Evolutionary conservation across 2,113 vertebrate species (phyloP), one percentile per base, ranked within the genome.

Genomic region (Xyrauchen texanus): DNA sequence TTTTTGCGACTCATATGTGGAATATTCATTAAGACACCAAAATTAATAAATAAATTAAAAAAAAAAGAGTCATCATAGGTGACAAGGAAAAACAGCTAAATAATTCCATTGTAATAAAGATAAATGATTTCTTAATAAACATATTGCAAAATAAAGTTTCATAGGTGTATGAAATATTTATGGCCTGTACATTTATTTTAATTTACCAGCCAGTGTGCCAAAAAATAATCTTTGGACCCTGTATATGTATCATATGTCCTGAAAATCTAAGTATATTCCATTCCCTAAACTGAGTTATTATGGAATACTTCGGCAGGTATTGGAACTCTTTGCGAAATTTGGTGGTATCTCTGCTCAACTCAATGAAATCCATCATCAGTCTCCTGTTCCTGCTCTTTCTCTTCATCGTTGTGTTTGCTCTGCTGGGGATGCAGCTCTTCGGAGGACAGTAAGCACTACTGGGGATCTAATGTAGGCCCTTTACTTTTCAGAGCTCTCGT

Each of bases 281-380:
- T 34, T 34, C 21, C 16, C 52, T 44, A 62, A 75, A 15, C 21
- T 34, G n/a, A n/a, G n/a, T n/a, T 34, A 52, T 66, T 66, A 34
- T 68, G 9, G 8, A 13, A 75, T 21, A 11, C 60, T 64, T 62
- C 12, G 63, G 42, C 82, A 99, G 97, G 91, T 98, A 99, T 88
- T 99, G 97, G 97, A 98, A 96, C 85, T 99, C 97, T 74, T 70
- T 99, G 85, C 91, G 97, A 84, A 99, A 98, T 71, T 87, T 99
- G 85, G 97, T 99, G 76, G 96, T 99, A 0, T 99, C 97, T 42
- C 86, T 98, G 88, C 93, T 99, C 46, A 99, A 96, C 89, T 99
- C 97, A 76, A 99, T 99, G 97, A 99, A 98, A 82, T 99, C 97
- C 72, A 99, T 99, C 88, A 94, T 99, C 92, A 98, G 97, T 86